Evolutionary conservation across 2,113 vertebrate species (phyloP).

Genomic region (Thamnaconus septentrionalis): DNA sequence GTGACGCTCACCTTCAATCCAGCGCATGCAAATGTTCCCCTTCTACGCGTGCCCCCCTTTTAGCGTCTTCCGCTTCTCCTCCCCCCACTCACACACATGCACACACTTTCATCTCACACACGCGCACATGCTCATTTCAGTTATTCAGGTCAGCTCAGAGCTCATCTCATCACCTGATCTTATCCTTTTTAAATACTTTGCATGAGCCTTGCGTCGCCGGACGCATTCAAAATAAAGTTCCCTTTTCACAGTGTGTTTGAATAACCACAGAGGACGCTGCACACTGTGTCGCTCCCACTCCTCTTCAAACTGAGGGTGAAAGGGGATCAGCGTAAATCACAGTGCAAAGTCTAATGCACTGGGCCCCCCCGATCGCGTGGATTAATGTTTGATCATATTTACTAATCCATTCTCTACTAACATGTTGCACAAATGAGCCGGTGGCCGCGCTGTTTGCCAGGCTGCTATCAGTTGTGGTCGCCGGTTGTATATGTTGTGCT

Average conservation of each 20-base stretch:
- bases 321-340: conserved; percentile 24
- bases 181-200: conserved; percentile 31
- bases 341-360: conserved; percentile 38
- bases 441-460: too few species aligned
- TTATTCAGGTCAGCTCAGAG: conserved; percentile 57
- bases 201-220: conserved; percentile 21
- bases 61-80: conserved; percentile 15
- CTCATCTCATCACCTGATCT: conserved; percentile 51
- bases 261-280: conserved; percentile 7
- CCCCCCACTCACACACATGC: conserved; percentile 17
- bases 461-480: too few species aligned
- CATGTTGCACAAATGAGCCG: not conserved
- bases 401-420: conserved; percentile 5
- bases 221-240: conserved; percentile 5
- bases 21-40: not conserved
- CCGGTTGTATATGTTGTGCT: too few species aligned
- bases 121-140: too few species aligned
- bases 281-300: conserved; percentile 4
- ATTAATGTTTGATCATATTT: conserved; percentile 54
- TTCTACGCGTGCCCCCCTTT: not conserved
- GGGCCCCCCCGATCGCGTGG: conserved; percentile 22
- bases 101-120: too few species aligned
- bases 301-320: not conserved
- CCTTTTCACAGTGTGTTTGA: not conserved
- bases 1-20: too few species aligned